Conservation (phyloP, 2,797 vertebrate species). For the Holocentrus rufus region DNA sequence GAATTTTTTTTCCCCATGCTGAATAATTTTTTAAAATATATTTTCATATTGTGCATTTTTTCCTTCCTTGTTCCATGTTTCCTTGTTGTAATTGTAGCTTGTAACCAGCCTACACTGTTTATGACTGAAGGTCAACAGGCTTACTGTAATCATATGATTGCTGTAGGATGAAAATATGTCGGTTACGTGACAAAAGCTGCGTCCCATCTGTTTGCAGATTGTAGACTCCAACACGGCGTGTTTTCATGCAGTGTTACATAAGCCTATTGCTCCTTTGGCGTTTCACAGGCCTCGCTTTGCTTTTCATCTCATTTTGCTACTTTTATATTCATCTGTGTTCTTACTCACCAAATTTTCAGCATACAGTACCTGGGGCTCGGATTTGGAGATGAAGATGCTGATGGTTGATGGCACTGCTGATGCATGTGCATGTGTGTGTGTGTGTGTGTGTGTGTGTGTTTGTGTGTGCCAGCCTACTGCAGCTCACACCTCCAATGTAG, state of each 20-base stretch:
- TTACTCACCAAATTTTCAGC: constrained; percentile 14
- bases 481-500: constrained; percentile 20
- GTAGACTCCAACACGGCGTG: constrained; percentile 33
- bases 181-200: constrained; percentile 42
- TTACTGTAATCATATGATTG: constrained; percentile 31
- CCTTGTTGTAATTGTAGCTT: too few species aligned
- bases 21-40: background rate
- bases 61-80: too few species aligned
- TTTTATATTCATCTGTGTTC: constrained; percentile 23
- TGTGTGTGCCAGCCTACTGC: background rate
- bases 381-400: constrained; percentile 17
- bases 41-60: background rate
- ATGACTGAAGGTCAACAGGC: constrained; percentile 43
- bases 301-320: constrained; percentile 32
- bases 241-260: constrained; percentile 55
- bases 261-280: constrained; percentile 36
- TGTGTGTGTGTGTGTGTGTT: constrained; percentile 4
- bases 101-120: background rate
- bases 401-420: constrained; percentile 29
- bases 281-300: constrained; percentile 28
- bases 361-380: constrained; percentile 19
- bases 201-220: constrained; percentile 55
- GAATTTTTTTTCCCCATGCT: background rate
- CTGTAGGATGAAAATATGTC: constrained; percentile 33
- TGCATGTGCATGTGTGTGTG: constrained; percentile 1